Base-by-base conservation (phyloP, 2,113 vertebrate genomes). In the Melanotaenia duboulayi region DNA sequence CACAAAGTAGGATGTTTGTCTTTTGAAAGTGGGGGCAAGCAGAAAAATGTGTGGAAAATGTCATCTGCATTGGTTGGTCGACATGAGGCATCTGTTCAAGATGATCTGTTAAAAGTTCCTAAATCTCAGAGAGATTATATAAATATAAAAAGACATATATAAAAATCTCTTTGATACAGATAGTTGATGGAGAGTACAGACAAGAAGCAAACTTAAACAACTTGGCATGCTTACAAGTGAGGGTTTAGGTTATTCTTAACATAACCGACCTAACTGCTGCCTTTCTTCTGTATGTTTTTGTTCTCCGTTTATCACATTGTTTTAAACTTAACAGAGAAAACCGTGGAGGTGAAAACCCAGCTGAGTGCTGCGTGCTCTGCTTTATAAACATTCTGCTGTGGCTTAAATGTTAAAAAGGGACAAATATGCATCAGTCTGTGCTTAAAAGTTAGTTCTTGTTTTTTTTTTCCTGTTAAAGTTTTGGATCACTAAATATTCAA, bases 241-340 rank as follows among this genome's bases (percentile, higher is more conserved):
- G 67, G 35, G 3, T 65, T 76, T 71, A 71, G 81, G 76, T 57
- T 11, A 64, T 73, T 73, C 75, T 80, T 73, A 56, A 76, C 25
- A 44, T 39, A 35, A 65, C 65, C 16, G 37, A 58, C 7, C 61
- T 55, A 2, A 71, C 74, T 81, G 57, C 58, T 71, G 59, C 74
- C 68, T 58, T 50, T 72, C 55, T 49, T 42, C 63, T 65, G 7
- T 40, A 0, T 20, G 22, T 58, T 59, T 84, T 51, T 83, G 32
- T 77, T 70, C 57, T 25, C 63, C 37, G 9, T 44, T 25, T 68
- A 49, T 23, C 60, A 64, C 56, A 70, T 52, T 54, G 50, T 74
- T 60, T 59, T 32, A 35, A 9, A 78, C 77, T 65, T 77, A 25
- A 28, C 39, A 57, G 9, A 65, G 35, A 65, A 55, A 4, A n/a